These are phyloP conservation scores for Monoplex corrugatus DNA, from an alignment of 2,888 invertebrate species.

Conservation along the genomic window DNA sequence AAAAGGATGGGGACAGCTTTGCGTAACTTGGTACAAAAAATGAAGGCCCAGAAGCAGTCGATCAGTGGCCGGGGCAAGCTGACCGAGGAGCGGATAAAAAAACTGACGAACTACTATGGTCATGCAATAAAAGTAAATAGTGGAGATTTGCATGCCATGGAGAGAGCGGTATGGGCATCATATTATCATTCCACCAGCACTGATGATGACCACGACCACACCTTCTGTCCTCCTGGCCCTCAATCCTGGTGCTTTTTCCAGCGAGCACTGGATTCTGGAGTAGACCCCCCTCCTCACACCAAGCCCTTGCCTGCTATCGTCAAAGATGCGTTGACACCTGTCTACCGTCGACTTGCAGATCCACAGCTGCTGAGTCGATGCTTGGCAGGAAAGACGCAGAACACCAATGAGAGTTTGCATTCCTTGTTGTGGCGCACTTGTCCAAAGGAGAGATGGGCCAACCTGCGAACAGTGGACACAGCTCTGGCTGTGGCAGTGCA, in stretches of 20 bases:
- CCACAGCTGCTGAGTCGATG: background rate
- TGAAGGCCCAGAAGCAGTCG: background rate
- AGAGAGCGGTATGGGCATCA: conserved; percentile 1
- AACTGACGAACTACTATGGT: background rate
- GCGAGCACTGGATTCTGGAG: background rate
- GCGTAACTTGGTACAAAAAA: background rate
- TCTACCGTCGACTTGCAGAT: background rate
- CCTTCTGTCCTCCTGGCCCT: background rate
- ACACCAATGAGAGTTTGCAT: conserved; percentile 2
- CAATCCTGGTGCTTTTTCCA: conserved; percentile 26
- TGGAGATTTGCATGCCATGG: background rate
- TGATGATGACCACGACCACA: background rate
- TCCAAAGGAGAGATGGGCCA: background rate
- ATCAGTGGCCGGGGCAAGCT: conserved; percentile 33
- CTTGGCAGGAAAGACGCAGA: background rate
- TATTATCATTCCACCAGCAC: background rate
- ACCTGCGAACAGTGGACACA: background rate
- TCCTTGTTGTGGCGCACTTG: background rate
- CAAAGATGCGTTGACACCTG: background rate
- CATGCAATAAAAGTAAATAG: background rate
- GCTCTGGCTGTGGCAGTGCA: background rate
- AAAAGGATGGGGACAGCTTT: conserved; percentile 7
- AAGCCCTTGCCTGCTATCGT: background rate
- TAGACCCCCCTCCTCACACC: background rate
- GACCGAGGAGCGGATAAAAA: background rate